These are phyloP conservation scores for Eubasilissa regina DNA, from an alignment of 1,140 invertebrate genomes.

Conservation along the genomic window DNA sequence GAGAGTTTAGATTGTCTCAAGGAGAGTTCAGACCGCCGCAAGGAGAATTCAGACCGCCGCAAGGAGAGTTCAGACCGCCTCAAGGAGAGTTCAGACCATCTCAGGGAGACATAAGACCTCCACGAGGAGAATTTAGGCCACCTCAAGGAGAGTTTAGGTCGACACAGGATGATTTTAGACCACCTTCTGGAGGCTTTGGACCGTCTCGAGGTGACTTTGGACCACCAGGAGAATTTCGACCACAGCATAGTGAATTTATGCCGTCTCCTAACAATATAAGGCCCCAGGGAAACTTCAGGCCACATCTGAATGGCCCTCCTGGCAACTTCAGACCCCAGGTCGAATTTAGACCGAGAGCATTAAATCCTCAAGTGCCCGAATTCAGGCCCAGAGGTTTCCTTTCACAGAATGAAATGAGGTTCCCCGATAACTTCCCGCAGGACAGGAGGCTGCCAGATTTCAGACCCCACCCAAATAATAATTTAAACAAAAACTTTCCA, in stretches of 20 bases:
- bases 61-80: slow-evolving; percentile 19
- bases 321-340: slow-evolving; percentile 12
- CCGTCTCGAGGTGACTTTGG: background rate
- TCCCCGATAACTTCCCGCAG: background rate
- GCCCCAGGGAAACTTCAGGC: slow-evolving; percentile 19
- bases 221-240: slow-evolving; percentile 20
- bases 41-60: slow-evolving; percentile 25
- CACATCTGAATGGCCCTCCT: background rate
- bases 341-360: slow-evolving; percentile 16
- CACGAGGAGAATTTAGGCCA: slow-evolving; percentile 14
- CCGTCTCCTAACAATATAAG: background rate
- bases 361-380: slow-evolving; percentile 5
- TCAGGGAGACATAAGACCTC: background rate
- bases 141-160: slow-evolving; percentile 6
- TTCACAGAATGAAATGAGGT: background rate
- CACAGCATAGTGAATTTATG: slow-evolving; percentile 3
- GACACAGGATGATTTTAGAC: background rate
- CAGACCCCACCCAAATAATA: background rate
- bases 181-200: background rate
- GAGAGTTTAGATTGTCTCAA: slow-evolving; percentile 6
- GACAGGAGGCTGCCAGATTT: background rate
- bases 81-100: slow-evolving; percentile 7
- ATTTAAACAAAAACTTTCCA: no score
- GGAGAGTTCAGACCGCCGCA: slow-evolving; percentile 4
- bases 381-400: slow-evolving; percentile 21